Conservation (phyloP, 2,797 vertebrate genomes). For the Notamacropus eugenii region DNA sequence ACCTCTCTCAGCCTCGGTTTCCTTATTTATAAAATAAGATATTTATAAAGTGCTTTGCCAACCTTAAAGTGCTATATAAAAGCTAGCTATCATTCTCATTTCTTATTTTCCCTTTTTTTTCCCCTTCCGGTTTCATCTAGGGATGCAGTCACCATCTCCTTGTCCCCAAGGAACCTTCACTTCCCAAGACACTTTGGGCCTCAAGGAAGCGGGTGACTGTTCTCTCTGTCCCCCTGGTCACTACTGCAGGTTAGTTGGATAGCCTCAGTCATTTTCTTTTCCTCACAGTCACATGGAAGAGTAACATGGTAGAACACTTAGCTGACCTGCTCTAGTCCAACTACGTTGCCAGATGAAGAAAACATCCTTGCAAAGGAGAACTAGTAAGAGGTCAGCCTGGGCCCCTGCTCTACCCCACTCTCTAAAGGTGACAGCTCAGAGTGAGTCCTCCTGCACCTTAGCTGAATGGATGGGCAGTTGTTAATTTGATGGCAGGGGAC, state of each 20-base stretch:
- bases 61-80: neutral
- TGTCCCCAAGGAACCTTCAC: slow-evolving; percentile 94
- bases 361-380: neutral
- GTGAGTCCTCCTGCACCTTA: neutral
- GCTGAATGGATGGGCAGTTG: neutral
- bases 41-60: neutral
- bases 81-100: neutral
- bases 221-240: slow-evolving; percentile 91
- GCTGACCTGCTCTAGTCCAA: neutral
- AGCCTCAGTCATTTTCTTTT: neutral
- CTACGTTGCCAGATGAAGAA: rapidly evolving
- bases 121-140: slow-evolving; percentile 70
- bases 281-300: rapidly evolving
- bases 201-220: slow-evolving; percentile 90
- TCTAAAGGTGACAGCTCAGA: neutral
- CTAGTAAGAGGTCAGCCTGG: neutral
- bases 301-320: no score
- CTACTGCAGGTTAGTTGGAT: slow-evolving; percentile 90
- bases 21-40: neutral
- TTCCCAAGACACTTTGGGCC: slow-evolving; percentile 83
- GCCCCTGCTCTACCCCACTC: neutral
- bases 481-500: neutral
- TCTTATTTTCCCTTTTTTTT: neutral
- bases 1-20: neutral
- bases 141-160: slow-evolving; percentile 86